phyloP scores from a whole-genome alignment of 2,888 invertebrate species.

The Mechanitis mazaeus region DNA sequence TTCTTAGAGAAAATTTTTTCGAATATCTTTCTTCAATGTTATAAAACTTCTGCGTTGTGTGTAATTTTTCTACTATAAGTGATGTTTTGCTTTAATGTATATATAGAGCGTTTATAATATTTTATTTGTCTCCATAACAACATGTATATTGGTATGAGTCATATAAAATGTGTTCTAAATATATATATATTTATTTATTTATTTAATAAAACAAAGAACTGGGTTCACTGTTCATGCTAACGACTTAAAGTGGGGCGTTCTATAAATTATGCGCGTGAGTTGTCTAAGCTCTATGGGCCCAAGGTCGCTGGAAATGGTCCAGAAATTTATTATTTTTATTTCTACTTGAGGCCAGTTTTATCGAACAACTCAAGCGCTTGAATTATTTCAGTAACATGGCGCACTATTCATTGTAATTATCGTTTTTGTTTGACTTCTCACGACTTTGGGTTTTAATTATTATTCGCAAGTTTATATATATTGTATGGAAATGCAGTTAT shows the following conservation, averaged over 20 bases:
- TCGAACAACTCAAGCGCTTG: constrained; percentile 21
- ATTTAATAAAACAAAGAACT: not conserved
- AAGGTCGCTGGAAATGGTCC: constrained; percentile 73
- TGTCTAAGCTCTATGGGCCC: constrained; percentile 57
- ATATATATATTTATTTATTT: too few relatives aligned
- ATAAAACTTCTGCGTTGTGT: too few relatives aligned
- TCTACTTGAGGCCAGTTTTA: constrained; percentile 16
- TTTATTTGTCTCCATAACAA: too few relatives aligned
- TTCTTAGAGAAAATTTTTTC: too few relatives aligned
- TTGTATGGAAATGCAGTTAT: not conserved
- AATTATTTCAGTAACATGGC: constrained; percentile 22
- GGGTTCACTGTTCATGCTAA: not conserved
- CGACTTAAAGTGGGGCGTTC: constrained; percentile 54
- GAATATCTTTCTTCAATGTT: too few relatives aligned
- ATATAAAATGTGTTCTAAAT: too few relatives aligned
- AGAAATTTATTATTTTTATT: constrained; percentile 46
- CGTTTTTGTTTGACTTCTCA: constrained; percentile 20
- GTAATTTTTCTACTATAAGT: too few relatives aligned
- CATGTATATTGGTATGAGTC: too few relatives aligned
- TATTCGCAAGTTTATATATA: constrained; percentile 6
- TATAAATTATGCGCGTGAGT: constrained; percentile 61
- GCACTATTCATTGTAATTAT: constrained; percentile 7
- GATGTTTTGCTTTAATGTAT: too few relatives aligned
- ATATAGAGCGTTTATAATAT: too few relatives aligned
- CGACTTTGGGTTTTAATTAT: constrained; percentile 8